Base-by-base conservation (phyloP, 2,113 vertebrate genomes). In the Rhadina sibilatrix region DNA sequence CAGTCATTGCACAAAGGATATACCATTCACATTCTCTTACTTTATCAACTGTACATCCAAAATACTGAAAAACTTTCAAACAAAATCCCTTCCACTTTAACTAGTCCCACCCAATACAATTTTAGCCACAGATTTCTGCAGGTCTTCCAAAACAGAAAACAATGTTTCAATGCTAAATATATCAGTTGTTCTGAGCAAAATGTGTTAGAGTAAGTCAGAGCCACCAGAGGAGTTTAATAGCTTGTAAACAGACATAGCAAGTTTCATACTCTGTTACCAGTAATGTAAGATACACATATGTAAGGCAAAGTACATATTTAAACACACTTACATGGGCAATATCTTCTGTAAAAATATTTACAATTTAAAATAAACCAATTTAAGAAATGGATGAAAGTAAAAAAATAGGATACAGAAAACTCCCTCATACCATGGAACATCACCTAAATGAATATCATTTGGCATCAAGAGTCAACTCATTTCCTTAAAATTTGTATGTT, bases 281-380 rank as follows among this genome's bases (percentile, higher is more conserved):
- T 96, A 96, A 98, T 91, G 96, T 75, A 95, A 97, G 97, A 97
- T 97, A 98, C 56, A 97, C 83, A 91, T 95, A 91, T 86, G 81
- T 98, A 98, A 98, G 98, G 98, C 98, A 98, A 97, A 97, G 97
- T 98, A 97, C 95, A 97, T 96, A 91, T 95, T 95, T 93, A 87
- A 97, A 97, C 94, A 97, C 95, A 94, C 97, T 96, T 97, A 98
- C 93, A 97, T 96, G 96, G 94, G 97, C 94, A 97, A 85, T 96
- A 97, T 96, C 96, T 95, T 96, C 83, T 96, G 97, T 95, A 97
- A 94, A 97, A 95, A 95, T 97, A 97, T 97, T 95, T 97, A 97
- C 97, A 98, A 92, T 95, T 97, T 96, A 91, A 96, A 95, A 96
- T 94, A 96, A 96, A 91, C 92, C 91, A 94, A 93, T 97, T 96